These are phyloP conservation scores for Myripristis jacobus DNA, from an alignment of 2,797 vertebrate species.

Conservation along the genomic window DNA sequence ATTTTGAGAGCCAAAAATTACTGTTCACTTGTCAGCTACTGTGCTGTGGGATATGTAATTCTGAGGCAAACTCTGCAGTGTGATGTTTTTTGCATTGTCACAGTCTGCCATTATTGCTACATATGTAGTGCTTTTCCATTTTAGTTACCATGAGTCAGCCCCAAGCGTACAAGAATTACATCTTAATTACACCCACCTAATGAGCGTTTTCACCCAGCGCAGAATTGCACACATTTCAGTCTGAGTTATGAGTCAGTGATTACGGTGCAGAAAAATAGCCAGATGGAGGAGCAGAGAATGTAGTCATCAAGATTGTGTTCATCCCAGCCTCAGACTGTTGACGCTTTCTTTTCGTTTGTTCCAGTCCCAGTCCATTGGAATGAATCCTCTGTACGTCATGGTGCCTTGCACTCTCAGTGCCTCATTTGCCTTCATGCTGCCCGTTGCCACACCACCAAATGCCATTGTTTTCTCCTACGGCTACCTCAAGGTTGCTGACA, in stretches of 20 bases:
- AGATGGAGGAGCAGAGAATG: conserved; percentile 49
- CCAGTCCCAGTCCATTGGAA: conserved; percentile 88
- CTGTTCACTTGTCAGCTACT: conserved; percentile 54
- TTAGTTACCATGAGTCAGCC: conserved; percentile 76
- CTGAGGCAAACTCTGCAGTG: conserved; percentile 61
- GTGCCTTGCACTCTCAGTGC: conserved; percentile 93
- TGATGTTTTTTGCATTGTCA: conserved; percentile 48
- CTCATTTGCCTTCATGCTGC: conserved; percentile 98
- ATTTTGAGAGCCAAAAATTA: conserved; percentile 73
- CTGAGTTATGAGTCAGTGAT: conserved; percentile 68
- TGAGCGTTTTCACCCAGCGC: conserved; percentile 63
- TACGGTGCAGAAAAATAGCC: conserved; percentile 62
- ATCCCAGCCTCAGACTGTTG: conserved; percentile 45
- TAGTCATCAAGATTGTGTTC: conserved; percentile 52
- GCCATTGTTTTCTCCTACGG: conserved; percentile 98
- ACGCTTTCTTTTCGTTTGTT: conserved; percentile 71
- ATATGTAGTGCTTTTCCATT: background rate
- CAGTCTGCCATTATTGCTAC: conserved; percentile 69
- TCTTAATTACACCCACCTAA: conserved; percentile 79
- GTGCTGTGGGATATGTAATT: conserved; percentile 62
- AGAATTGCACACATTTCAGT: conserved; percentile 61
- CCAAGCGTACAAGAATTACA: conserved; percentile 66
- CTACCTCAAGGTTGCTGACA: conserved; percentile 92
- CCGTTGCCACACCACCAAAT: conserved; percentile 96
- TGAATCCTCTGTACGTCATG: conserved; percentile 96